Conservation (phyloP, 1,140 invertebrate species). For the Bactericera cockerelli region DNA sequence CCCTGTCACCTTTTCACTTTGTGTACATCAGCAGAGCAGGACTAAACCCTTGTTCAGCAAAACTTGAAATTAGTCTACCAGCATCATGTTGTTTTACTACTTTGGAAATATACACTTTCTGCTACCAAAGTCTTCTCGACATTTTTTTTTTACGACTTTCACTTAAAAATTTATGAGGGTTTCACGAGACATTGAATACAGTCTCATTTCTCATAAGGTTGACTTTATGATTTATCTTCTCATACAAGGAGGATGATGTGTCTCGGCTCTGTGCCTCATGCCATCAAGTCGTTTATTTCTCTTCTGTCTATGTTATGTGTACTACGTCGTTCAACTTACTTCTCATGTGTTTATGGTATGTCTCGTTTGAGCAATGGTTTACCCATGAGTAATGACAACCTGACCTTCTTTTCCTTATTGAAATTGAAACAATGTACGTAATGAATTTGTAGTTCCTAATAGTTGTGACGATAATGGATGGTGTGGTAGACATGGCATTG, state of each 20-base stretch:
- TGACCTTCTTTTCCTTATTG: conserved; percentile 7
- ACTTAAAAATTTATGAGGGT: conserved; percentile 6
- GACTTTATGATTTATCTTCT: conserved; percentile 7
- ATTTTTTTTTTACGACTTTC: neutral
- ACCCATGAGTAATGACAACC: neutral
- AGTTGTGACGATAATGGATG: too few relatives aligned
- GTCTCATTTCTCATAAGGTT: conserved; percentile 1
- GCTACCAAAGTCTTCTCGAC: too few relatives aligned
- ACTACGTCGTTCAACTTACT: neutral
- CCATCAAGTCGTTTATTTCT: neutral
- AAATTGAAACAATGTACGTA: conserved; percentile 1
- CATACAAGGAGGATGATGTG: conserved; percentile 1
- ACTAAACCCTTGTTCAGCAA: too few relatives aligned
- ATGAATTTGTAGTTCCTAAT: conserved; percentile 5
- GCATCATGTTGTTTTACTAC: too few relatives aligned
- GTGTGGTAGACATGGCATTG: too few relatives aligned
- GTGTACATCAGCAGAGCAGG: too few relatives aligned
- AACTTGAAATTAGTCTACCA: too few relatives aligned
- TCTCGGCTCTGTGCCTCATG: neutral
- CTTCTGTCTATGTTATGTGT: neutral
- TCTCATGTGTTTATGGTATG: neutral
- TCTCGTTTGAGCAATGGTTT: too few relatives aligned
- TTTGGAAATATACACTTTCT: too few relatives aligned
- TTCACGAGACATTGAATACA: conserved; percentile 1
- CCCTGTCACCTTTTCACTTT: too few relatives aligned